A percentile compares a stretch with the other conserved stretches of the same genome.
Conservation (phyloP, 2,113 vertebrate genomes). For the Pomatorhinus ruficollis region DNA sequence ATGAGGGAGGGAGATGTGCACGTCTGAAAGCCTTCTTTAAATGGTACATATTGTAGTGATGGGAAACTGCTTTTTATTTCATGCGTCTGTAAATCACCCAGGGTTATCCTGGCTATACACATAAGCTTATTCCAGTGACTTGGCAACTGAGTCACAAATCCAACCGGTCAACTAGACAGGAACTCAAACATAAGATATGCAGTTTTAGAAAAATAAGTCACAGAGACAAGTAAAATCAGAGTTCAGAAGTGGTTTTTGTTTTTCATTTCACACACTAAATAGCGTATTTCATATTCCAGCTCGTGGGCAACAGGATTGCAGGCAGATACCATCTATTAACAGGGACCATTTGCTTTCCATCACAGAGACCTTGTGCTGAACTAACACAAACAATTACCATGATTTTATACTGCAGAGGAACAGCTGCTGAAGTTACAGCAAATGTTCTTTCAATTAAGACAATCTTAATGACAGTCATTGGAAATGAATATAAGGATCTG, state of each 20-base stretch:
- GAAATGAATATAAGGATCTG: conserved; percentile 39
- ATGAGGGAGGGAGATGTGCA: not conserved
- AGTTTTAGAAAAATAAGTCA: not conserved
- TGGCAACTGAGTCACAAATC: not conserved
- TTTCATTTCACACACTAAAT: not conserved
- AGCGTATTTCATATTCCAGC: not conserved
- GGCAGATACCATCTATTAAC: conserved; percentile 24
- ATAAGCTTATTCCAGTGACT: not conserved
- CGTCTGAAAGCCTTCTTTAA: not conserved
- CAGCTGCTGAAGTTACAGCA: conserved; percentile 67
- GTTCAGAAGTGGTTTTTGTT: not conserved
- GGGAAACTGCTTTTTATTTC: not conserved
- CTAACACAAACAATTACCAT: conserved; percentile 46
- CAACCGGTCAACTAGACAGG: not conserved
- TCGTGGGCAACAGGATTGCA: not conserved
- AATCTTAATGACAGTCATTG: conserved; percentile 51
- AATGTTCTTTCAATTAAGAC: conserved; percentile 71
- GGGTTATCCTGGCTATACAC: not conserved
- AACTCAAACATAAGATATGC: not conserved
- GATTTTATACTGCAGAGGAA: conserved; percentile 14
- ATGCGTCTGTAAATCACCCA: not conserved
- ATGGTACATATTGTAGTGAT: not conserved
- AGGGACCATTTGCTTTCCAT: conserved; percentile 51
- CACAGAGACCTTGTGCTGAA: conserved; percentile 42
- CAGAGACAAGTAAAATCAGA: not conserved